A percentile compares a stretch with the other conserved stretches of the same genome.
Evolutionary conservation across 1,140 invertebrate genomes (phyloP).

Genomic region (Sitobion miscanthi): DNA sequence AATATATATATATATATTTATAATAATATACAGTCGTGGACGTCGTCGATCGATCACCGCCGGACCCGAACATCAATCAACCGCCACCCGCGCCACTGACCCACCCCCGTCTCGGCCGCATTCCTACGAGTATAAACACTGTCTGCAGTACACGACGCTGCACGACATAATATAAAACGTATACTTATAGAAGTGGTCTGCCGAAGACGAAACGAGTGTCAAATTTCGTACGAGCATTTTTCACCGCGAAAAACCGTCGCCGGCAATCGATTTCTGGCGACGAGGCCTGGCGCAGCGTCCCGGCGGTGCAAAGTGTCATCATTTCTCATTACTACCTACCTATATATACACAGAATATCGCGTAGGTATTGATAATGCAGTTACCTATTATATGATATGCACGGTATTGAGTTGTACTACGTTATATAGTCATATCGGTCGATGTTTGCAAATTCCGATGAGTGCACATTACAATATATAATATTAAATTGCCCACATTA

Average conservation of each 20-base stretch:
- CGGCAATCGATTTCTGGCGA: background rate
- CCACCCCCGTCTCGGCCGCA: background rate
- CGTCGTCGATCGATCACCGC: slow-evolving; percentile 33
- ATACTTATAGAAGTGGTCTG: background rate
- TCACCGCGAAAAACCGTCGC: background rate
- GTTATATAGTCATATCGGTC: background rate
- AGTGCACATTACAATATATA: background rate
- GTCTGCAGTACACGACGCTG: background rate
- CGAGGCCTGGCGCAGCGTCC: too few species aligned
- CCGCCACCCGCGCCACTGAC: background rate
- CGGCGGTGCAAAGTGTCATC: background rate
- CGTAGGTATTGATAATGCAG: background rate
- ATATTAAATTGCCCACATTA: too few species aligned
- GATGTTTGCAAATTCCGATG: background rate
- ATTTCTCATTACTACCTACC: background rate
- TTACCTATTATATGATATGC: too few species aligned
- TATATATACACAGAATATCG: too few species aligned
- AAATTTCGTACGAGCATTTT: slow-evolving; percentile 15
- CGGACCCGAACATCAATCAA: slow-evolving; percentile 35
- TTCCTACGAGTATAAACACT: background rate
- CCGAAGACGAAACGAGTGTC: slow-evolving; percentile 26
- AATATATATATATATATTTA: background rate
- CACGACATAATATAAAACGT: slow-evolving; percentile 18
- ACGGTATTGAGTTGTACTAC: too few species aligned
- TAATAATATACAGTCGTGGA: background rate